Evolutionary conservation across 2,888 invertebrate species (phyloP).

Genomic region (Scrobipalpa costella): DNA sequence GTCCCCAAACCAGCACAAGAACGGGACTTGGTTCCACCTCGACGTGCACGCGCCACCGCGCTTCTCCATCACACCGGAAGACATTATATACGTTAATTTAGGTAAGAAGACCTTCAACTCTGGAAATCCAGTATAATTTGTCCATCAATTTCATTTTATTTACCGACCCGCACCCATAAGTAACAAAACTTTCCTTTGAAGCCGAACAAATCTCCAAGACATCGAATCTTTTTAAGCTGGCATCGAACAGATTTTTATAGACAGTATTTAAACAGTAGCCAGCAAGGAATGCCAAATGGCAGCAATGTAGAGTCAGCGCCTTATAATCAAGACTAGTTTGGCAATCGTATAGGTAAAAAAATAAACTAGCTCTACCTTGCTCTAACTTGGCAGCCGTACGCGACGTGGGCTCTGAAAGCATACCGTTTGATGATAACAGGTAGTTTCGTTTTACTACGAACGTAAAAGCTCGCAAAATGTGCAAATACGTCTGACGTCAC

Average conservation of each 20-base stretch:
- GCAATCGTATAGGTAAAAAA: neutral
- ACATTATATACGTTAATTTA: slow-evolving; percentile 97
- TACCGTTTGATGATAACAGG: neutral
- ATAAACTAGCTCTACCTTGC: neutral
- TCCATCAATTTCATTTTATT: no score
- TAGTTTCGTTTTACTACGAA: neutral
- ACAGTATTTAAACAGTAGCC: no score
- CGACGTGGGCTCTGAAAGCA: neutral
- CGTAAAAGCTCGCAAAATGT: neutral
- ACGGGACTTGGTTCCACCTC: slow-evolving; percentile 98
- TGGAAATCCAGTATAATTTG: neutral
- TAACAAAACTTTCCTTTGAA: no score
- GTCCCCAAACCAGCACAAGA: slow-evolving; percentile 94
- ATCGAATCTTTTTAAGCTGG: no score
- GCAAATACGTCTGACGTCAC: neutral
- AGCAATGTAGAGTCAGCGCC: neutral
- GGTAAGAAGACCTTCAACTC: slow-evolving; percentile 37
- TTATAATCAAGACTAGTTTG: slow-evolving; percentile 1
- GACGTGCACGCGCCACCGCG: slow-evolving; percentile 98
- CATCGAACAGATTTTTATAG: no score
- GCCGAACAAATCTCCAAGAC: no score
- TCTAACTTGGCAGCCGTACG: neutral
- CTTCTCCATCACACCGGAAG: slow-evolving; percentile 97
- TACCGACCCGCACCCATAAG: no score
- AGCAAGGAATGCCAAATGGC: neutral